Conservation (phyloP, 2,888 invertebrate species). For the Caenorhabditis becei region DNA sequence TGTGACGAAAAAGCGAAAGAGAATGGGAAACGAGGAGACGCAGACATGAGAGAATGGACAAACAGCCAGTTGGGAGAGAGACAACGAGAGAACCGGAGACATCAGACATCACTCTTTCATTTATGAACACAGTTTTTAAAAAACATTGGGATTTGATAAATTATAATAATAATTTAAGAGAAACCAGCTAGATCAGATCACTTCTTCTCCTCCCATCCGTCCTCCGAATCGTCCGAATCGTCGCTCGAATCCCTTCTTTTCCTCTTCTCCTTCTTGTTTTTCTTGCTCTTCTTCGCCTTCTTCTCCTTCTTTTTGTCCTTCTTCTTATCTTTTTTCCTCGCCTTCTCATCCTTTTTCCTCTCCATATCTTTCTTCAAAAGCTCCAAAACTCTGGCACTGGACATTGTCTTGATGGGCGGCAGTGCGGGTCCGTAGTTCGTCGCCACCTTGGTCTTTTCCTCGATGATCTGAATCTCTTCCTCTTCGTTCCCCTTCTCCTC, state of each 20-base stretch:
- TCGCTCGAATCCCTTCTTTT: conserved; percentile 25
- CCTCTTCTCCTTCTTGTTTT: conserved; percentile 40
- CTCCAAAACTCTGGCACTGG: conserved; percentile 60
- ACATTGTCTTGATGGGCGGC: conserved; percentile 17
- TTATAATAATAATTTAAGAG: neutral
- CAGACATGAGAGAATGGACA: conserved; percentile 33
- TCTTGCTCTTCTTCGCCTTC: conserved; percentile 34
- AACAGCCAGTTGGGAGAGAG: conserved; percentile 23
- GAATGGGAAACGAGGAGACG: neutral
- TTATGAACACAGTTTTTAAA: neutral
- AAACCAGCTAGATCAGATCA: neutral
- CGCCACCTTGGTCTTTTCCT: conserved; percentile 11
- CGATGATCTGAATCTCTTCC: conserved; percentile 54
- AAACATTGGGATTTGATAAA: neutral
- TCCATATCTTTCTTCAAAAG: conserved; percentile 64
- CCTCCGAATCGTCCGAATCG: conserved; percentile 16
- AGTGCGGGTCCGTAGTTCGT: conserved; percentile 18
- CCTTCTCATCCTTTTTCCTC: conserved; percentile 56
- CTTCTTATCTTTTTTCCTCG: conserved; percentile 45
- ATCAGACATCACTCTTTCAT: conserved; percentile 37
- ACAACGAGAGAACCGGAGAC: too few species aligned
- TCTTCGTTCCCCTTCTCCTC: conserved; percentile 45
- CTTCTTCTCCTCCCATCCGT: conserved; percentile 36
- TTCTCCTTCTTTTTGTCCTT: conserved; percentile 49
- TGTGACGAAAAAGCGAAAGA: conserved; percentile 4